Percentiles rank a stretch among this genome's conserved stretches.
phyloP scores from a whole-genome alignment of 2,113 vertebrate genomes.

The Setophaga coronata region DNA sequence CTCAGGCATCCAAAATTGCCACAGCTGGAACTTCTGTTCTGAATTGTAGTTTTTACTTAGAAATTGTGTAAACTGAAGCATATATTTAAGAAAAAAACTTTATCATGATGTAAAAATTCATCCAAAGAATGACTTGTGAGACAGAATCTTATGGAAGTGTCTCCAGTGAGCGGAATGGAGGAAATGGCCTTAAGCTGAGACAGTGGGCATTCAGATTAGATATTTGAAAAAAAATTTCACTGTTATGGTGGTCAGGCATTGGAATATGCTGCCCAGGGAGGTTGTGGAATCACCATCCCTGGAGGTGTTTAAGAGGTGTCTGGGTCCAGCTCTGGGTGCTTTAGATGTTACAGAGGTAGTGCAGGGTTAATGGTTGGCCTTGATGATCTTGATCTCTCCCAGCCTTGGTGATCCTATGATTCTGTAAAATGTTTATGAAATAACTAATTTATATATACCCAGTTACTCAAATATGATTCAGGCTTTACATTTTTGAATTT shows the following conservation, averaged over 20 bases:
- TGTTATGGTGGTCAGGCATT: neutral
- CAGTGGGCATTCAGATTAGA: neutral
- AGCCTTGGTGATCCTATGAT: neutral
- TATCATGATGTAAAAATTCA: neutral
- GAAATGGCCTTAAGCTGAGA: neutral
- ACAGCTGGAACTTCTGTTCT: neutral
- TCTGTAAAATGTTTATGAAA: neutral
- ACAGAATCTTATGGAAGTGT: neutral
- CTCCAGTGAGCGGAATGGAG: neutral
- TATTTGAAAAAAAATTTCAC: neutral
- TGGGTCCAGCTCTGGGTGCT: neutral
- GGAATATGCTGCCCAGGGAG: neutral
- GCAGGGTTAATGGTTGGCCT: neutral
- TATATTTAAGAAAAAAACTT: rapidly evolving
- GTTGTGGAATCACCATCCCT: neutral
- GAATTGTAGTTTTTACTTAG: neutral
- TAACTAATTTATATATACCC: neutral
- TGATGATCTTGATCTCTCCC: neutral
- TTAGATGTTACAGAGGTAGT: neutral
- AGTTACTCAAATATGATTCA: neutral
- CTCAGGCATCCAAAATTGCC: neutral
- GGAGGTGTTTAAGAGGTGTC: neutral
- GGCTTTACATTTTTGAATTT: neutral
- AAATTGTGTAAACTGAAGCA: neutral
- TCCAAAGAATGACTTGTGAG: neutral